Evolutionary conservation across 2,888 invertebrate species (phyloP), one percentile per base, ranked within the genome.

Genomic region (Nezara viridula): DNA sequence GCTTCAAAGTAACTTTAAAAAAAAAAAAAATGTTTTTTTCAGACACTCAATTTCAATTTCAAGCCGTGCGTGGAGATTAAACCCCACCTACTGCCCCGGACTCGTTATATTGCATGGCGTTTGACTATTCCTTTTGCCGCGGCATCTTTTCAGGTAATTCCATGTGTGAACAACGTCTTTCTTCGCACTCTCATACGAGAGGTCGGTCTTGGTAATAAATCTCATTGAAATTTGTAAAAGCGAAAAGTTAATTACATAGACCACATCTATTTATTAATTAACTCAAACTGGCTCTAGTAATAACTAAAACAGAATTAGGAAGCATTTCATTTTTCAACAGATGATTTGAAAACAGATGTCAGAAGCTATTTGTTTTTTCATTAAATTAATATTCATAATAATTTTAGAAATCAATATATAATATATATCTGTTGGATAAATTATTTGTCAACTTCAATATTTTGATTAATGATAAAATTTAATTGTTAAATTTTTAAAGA

Each of bases 41-140:
- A 81, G n/a, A 81, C n/a, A 47, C n/a, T 81, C 81, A 81, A 81
- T 81, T 81, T 81, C n/a, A 81, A 81, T 40, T 47, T 81, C 2
- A 47, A n/a, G n/a, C 24, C 44, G 81, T 44, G 81, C 40, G n/a
- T n/a, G 44, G 81, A 44, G 44, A 81, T 81, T 81, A 47, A 81
- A 81, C n/a, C 37, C 32, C 37, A 73, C 16, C 32, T 21, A 19
- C 21, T 21, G 6, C 6, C 32, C 2, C 32, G 32, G 66, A 73
- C 32, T 73, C 21, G 16, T 73, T 73, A 37, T 73, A 73, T 73
- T 73, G 27, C 14, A 60, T 27, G 55, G 10, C 55, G 55, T 55
- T n/a, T 24, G 14, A 27, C 60, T 60, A 27, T 60, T 60, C 27
- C 32, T 19, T 73, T 37, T 19, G 1, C 66, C 66, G 1, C 37